Base-by-base conservation (phyloP, 2,113 vertebrate genomes). In the Pelvicachromis taeniatus region DNA sequence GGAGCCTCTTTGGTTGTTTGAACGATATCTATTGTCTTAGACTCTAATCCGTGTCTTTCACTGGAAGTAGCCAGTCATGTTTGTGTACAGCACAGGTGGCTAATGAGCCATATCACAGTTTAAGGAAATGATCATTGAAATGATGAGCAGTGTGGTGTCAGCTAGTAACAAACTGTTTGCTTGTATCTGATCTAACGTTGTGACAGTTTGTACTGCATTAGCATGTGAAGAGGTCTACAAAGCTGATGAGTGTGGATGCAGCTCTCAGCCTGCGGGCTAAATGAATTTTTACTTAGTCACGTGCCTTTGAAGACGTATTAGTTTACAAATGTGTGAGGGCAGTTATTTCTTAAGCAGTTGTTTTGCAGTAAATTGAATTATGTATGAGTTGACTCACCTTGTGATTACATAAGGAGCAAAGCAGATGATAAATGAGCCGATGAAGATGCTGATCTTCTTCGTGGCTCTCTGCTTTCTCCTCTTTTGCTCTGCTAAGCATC, bases 361-460 rank as follows among this genome's bases (percentile, higher is more conserved):
- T 83, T 75, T 87, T 77, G 54, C 65, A 79, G 17, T 33, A 40
- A 40, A 87, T 65, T 52, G 38, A 68, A 79, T 75, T 19, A 87
- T 90, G 50, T 31, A 75, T 68, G 80, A 75, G 29, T 38, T 9
- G 31, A 92, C 95, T 94, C 88, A 97, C 96, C 96, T 96, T 87
- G 96, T 97, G 84, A 97, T 96, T 50, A 96, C 96, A 87, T 96
- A 96, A 70, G 96, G 97, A 85, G 96, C 97, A 87, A 98, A 97
- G 94, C 96, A 97, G 93, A 97, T 79, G 90, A 97, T 92, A 79
- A 97, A 97, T 0, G 97, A 97, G 48, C 97, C 96, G 78, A 96
- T 97, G 93, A 97, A 97, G 95, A 97, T 96, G 95, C 96, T 96
- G 90, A 97, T 97, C 95, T 97, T 97, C 94, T 97, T 97, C 9